Conservation (phyloP, 2,797 vertebrate species). For the Protonibea diacanthus region DNA sequence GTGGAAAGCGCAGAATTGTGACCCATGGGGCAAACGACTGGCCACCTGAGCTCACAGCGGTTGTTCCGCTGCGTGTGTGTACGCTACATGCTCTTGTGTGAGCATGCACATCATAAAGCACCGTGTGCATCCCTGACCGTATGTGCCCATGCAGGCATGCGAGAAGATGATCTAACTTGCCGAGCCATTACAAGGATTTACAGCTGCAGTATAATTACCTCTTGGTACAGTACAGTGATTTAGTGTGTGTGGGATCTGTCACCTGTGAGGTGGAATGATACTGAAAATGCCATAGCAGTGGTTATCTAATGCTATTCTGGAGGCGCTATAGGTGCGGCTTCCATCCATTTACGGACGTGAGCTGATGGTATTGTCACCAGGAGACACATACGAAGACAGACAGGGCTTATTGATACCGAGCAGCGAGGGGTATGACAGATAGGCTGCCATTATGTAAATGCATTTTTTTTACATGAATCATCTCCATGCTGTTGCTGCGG, state of each 20-base stretch:
- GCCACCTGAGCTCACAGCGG: constrained; percentile 72
- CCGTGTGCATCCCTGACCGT: constrained; percentile 26
- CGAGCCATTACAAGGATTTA: constrained; percentile 65
- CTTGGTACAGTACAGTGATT: constrained; percentile 62
- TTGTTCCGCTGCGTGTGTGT: background rate
- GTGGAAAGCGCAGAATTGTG: background rate
- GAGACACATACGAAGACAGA: constrained; percentile 59
- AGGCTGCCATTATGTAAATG: constrained; percentile 66
- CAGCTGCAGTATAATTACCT: constrained; percentile 69
- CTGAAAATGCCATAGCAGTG: constrained; percentile 46
- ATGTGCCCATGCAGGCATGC: constrained; percentile 17
- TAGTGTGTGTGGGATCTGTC: constrained; percentile 56
- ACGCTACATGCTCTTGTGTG: constrained; percentile 5
- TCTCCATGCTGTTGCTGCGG: constrained; percentile 30
- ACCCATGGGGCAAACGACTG: constrained; percentile 61
- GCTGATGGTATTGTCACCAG: constrained; percentile 65
- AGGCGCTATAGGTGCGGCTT: constrained; percentile 43
- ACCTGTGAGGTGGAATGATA: constrained; percentile 65
- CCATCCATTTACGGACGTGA: constrained; percentile 61
- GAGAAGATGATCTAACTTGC: constrained; percentile 57
- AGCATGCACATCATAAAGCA: constrained; percentile 34
- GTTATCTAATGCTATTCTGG: constrained; percentile 71
- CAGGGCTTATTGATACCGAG: constrained; percentile 56
- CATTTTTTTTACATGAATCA: constrained; percentile 25
- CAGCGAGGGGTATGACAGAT: constrained; percentile 55